These are phyloP conservation scores for Drosophila meridionalis DNA, from an alignment of 2,888 invertebrate genomes.

Conservation along the genomic window DNA sequence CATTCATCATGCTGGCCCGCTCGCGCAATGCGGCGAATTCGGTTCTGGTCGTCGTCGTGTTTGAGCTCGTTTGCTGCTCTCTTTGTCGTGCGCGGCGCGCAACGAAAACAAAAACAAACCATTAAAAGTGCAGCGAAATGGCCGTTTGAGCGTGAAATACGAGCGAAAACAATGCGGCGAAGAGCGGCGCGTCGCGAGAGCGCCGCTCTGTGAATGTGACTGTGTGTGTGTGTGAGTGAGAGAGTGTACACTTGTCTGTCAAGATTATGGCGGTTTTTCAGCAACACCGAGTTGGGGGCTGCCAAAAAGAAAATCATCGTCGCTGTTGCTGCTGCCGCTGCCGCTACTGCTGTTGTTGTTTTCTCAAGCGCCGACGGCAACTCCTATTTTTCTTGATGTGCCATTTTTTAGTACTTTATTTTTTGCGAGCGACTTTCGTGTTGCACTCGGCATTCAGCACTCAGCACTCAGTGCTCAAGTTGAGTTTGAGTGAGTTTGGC, in stretches of 20 bases:
- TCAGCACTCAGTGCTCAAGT: slow-evolving; percentile 31
- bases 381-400: slow-evolving; percentile 82
- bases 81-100: slow-evolving; percentile 53
- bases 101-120: slow-evolving; percentile 76
- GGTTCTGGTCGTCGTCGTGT: slow-evolving; percentile 25
- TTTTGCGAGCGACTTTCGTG: slow-evolving; percentile 36
- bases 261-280: slow-evolving; percentile 79
- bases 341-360: slow-evolving; percentile 33
- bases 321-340: slow-evolving; percentile 29
- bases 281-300: slow-evolving; percentile 51
- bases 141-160: slow-evolving; percentile 75
- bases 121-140: slow-evolving; percentile 71
- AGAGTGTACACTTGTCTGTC: slow-evolving; percentile 73
- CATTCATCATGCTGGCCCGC: slow-evolving; percentile 53
- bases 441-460: slow-evolving; percentile 32
- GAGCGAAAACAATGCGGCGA: slow-evolving; percentile 79
- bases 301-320: slow-evolving; percentile 53
- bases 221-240: slow-evolving; percentile 27
- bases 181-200: slow-evolving; percentile 40
- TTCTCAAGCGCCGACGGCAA: slow-evolving; percentile 75
- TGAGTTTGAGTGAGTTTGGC: slow-evolving; percentile 15
- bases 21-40: slow-evolving; percentile 68
- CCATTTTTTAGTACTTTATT: slow-evolving; percentile 50
- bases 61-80: slow-evolving; percentile 36
- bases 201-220: slow-evolving; percentile 2